Base-by-base conservation (phyloP, 1,140 invertebrate species). In the Sinonovacula constricta region DNA sequence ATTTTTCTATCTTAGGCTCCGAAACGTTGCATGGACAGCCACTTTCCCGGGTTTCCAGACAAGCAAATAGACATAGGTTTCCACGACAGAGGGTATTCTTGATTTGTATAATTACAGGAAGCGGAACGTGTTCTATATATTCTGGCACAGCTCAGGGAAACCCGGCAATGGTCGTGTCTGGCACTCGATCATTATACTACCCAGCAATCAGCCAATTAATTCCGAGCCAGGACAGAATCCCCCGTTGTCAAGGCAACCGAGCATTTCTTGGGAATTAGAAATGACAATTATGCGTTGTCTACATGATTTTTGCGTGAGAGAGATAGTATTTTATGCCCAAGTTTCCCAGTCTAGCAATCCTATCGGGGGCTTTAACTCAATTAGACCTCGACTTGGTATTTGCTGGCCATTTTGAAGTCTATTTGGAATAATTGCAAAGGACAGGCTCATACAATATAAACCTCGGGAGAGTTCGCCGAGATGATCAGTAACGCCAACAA, bases 341-440 rank as follows among this genome's bases (percentile, higher is more conserved):
- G 28, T 34, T 24, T 53, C 60, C 45, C 56, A 7, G 59, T 66
- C 62, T 65, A 28, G 45, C 45, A 31, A 28, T 36, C 39, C 72
- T 67, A 57, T 63, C 57, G 72, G 72, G 72, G 65, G 72, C 51
- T 54, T 28, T 67, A 76, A 76, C 60, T 67, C 51, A 57, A 76
- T 76, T 74, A 57, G 18, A 24, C 33, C 72, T 30, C 62, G 31
- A 45, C 26, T 54, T 45, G 34, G 34, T 34, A 28, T 76, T 66
- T 67, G 72, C 63, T 57, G 72, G 72, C 62, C 72, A 67, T 39
- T 76, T 76, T 76, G 72, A 76, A 34, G 72, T 49, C 62, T 65
- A 67, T 76, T 65, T 45, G 30, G 39, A 33, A 18, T 76, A 76
- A 76, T 76, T 76, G 36, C 26, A 76, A 51, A 39, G 62, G 72